Percentiles rank a stretch among this genome's conserved stretches.
phyloP scores from a whole-genome alignment of 2,113 vertebrate genomes.

The Bubo blakistoni region DNA sequence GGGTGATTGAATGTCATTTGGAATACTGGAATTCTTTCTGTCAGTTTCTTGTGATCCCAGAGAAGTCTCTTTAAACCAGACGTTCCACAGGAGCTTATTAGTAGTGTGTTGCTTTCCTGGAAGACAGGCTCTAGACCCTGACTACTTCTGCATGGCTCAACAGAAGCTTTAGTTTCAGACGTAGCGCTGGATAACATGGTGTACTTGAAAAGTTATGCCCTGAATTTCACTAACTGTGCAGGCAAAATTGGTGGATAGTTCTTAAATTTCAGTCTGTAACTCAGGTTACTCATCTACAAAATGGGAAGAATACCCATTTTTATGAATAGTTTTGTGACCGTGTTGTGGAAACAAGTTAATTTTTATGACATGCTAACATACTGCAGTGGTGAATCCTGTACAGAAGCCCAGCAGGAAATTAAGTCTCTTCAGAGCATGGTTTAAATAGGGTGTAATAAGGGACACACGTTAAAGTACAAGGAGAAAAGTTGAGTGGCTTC shows the following conservation, averaged over 20 bases:
- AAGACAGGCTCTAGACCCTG: neutral
- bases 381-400: neutral
- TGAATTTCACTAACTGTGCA: neutral
- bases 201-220: neutral
- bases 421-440: neutral
- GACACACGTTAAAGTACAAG: neutral
- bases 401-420: neutral
- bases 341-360: neutral
- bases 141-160: neutral
- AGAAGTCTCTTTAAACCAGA: neutral
- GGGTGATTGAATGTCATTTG: neutral
- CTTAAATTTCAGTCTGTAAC: neutral
- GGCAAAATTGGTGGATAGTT: neutral
- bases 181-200: rapidly evolving
- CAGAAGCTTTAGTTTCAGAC: neutral
- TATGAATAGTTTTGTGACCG: neutral
- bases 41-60: neutral
- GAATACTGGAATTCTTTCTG: neutral
- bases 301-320: neutral
- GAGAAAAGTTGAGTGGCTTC: neutral
- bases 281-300: neutral
- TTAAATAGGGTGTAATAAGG: neutral
- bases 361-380: rapidly evolving
- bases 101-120: neutral
- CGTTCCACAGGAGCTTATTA: neutral